Evolutionary conservation across 2,888 invertebrate genomes (phyloP), one percentile per base, ranked within the genome.

Genomic region (Caenorhabditis sp.): DNA sequence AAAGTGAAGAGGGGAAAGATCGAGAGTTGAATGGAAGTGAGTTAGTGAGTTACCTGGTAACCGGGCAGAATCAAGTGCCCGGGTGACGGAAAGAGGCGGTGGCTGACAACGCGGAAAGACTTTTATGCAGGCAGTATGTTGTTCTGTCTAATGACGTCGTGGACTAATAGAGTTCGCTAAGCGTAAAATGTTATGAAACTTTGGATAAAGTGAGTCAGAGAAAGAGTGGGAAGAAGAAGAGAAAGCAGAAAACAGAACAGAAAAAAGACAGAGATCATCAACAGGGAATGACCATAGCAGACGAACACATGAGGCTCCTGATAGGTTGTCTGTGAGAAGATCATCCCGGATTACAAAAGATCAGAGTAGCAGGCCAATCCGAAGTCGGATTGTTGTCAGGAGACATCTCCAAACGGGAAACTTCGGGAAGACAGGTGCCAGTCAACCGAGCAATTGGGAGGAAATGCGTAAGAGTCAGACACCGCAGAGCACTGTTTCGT

Each of bases 151-250:
- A 40, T 40, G 40, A 40, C 40, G 40, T 40, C 40, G 6, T 6
- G 32, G 32, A 9, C n/a, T n/a, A n/a, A 28, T 28, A 15, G 37
- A 2, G 22, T 18, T 37, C 56, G 68, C 56, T 56, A 13, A 13
- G 40, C 44, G 32, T 68, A 40, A 67, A 67, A 53, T n/a, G 32
- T 32, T 32, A 67, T 67, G 68, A 56, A 68, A 68, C 56, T 44
- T 26, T 26, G 68, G 44, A 67, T 65, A 15, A 37, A n/a, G 22
- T 56, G 56, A 68, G 56, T 55, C 55, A 68, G 56, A 18, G 5
- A 20, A 15, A 24, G 24, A 15, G 60, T 40, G 40, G 32, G 32
- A 4, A 32, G 32, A 32, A 9, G 9, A 32, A 9, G 9, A 9
- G 5, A 53, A 1, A 53, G 28, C n/a, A n/a, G n/a, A n/a, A n/a